Evolutionary conservation across 2,888 invertebrate genomes (phyloP).

Genomic region (Leptothorax acervorum): DNA sequence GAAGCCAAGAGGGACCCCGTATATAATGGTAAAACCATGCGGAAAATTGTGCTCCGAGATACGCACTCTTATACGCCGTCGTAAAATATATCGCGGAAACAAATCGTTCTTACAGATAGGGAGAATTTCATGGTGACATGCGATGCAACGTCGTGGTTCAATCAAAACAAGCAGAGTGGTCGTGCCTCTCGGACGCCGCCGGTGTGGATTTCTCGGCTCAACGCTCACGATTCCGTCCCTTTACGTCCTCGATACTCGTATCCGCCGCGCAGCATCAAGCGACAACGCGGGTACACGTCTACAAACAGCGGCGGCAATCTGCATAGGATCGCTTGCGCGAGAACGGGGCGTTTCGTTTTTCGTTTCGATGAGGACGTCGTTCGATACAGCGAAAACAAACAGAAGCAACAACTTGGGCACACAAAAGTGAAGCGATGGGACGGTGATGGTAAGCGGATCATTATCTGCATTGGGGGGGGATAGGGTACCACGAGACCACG

Average conservation of each 20-base stretch:
- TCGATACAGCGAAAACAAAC: slow-evolving; percentile 46
- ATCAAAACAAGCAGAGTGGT: not conserved
- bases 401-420: slow-evolving; percentile 51
- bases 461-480: slow-evolving; percentile 19
- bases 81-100: not conserved
- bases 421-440: slow-evolving; percentile 25
- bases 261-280: not conserved
- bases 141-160: not conserved
- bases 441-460: slow-evolving; percentile 24
- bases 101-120: not conserved
- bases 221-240: not conserved
- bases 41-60: slow-evolving; percentile 15
- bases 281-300: slow-evolving; percentile 1
- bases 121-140: not conserved
- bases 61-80: not conserved
- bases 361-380: slow-evolving; percentile 1
- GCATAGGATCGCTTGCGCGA: slow-evolving; percentile 3
- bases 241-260: not conserved
- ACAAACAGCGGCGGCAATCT: slow-evolving; percentile 36
- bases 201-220: not conserved
- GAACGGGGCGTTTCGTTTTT: not conserved
- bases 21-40: not conserved
- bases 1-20: not conserved
- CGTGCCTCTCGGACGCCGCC: not conserved
- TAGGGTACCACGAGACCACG: slow-evolving; percentile 49